Percentiles rank a stretch among this genome's conserved stretches.
Conservation (phyloP, 2,113 vertebrate genomes). For the Panthera leo region DNA sequence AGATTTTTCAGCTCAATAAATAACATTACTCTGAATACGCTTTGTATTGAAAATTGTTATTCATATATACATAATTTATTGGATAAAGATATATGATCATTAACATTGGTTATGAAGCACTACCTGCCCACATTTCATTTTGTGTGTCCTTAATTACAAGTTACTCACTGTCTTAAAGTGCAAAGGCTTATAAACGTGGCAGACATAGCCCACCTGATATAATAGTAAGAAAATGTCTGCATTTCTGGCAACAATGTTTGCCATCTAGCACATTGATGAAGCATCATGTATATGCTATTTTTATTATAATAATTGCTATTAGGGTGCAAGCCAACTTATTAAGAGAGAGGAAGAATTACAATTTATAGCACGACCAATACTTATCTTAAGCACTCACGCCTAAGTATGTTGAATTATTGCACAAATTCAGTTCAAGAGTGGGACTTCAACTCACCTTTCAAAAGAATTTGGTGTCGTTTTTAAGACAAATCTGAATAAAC, state of each 20-base stretch:
- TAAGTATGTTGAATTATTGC: conserved; percentile 63
- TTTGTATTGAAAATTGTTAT: not conserved
- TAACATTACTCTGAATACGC: not conserved
- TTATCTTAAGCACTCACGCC: conserved; percentile 55
- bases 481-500: not conserved
- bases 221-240: conserved; percentile 43
- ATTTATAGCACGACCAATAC: conserved; percentile 4
- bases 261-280: not conserved
- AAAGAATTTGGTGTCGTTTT: not conserved
- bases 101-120: not conserved
- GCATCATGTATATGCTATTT: conserved; percentile 47
- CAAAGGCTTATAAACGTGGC: not conserved
- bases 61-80: not conserved
- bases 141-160: not conserved
- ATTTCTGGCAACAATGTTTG: conserved; percentile 53
- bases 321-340: conserved; percentile 56
- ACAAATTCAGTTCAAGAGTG: conserved; percentile 18
- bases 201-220: not conserved
- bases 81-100: not conserved
- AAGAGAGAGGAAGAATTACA: conserved; percentile 32
- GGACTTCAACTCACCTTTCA: not conserved
- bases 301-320: conserved; percentile 78
- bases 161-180: conserved; percentile 44
- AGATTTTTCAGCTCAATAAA: not conserved
- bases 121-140: not conserved